These are phyloP conservation scores for Mugil cephalus DNA, from an alignment of 2,113 vertebrate genomes.

Conservation along the genomic window DNA sequence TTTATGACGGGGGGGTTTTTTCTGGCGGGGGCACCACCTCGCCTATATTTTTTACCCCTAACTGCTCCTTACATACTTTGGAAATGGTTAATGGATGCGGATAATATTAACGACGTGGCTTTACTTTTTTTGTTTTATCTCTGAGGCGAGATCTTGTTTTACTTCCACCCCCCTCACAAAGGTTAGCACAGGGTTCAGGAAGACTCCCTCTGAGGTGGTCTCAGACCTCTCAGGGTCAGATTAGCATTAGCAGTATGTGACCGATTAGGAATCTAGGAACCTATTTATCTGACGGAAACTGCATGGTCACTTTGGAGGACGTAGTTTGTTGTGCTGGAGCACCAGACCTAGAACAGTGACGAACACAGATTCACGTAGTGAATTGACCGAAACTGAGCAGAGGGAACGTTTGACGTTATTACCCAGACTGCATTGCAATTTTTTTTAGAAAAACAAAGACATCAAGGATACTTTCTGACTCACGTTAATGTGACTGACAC, in stretches of 20 bases:
- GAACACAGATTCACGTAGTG: no score
- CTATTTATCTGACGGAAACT: neutral
- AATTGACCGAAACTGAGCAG: no score
- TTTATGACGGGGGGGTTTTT: conserved; percentile 35
- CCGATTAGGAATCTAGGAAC: neutral
- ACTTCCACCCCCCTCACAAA: conserved; percentile 18
- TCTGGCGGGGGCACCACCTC: conserved; percentile 37
- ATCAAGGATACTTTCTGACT: no score
- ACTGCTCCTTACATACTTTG: conserved; percentile 14
- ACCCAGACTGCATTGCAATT: no score
- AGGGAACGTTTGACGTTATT: no score
- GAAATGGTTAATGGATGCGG: conserved; percentile 41
- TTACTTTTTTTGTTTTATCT: conserved; percentile 6
- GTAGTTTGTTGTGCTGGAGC: no score
- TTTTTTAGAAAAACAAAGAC: no score
- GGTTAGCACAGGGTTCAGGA: conserved; percentile 22
- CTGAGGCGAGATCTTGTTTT: conserved; percentile 26
- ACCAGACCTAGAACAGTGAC: no score
- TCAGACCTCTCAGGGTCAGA: conserved; percentile 5
- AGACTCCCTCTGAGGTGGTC: conserved; percentile 8
- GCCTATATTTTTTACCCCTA: neutral
- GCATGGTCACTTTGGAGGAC: no score
- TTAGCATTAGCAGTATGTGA: neutral
- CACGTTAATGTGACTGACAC: no score
- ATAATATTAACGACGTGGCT: conserved; percentile 20